A percentile compares a stretch with the other conserved stretches of the same genome.
Evolutionary conservation across 1,140 invertebrate species (phyloP).

Genomic region (Heliconius nattereri): DNA sequence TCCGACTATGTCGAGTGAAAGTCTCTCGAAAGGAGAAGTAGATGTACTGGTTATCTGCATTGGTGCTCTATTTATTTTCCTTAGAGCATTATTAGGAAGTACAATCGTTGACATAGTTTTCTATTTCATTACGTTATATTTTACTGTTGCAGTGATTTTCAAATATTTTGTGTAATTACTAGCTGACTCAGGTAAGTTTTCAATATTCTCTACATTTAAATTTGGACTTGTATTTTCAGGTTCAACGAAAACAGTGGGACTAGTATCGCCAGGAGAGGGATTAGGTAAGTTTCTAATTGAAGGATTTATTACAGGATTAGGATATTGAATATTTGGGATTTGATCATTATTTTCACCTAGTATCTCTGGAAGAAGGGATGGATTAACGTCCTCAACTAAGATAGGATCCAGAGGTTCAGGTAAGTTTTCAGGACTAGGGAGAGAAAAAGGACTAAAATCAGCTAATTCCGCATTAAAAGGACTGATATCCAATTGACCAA

Average conservation of each 20-base stretch:
- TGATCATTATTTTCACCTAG: too few species aligned
- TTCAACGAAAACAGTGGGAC: too few species aligned
- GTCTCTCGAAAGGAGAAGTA: constrained; percentile 32
- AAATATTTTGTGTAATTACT: too few species aligned
- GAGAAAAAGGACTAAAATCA: background rate
- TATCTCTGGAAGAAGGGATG: too few species aligned
- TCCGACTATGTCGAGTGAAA: constrained; percentile 32
- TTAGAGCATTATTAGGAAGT: constrained; percentile 12
- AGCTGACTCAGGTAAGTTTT: too few species aligned
- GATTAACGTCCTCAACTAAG: too few species aligned
- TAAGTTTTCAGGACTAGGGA: background rate
- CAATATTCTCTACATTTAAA: too few species aligned
- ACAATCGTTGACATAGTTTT: constrained; percentile 41
- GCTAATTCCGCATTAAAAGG: background rate
- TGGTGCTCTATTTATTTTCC: constrained; percentile 38
- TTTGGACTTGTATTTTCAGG: too few species aligned
- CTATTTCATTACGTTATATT: constrained; percentile 36
- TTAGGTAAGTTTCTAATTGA: background rate
- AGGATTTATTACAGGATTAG: too few species aligned
- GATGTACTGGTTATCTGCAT: constrained; percentile 42
- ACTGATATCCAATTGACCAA: background rate
- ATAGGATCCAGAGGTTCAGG: background rate
- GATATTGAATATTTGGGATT: background rate
- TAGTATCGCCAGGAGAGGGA: too few species aligned
- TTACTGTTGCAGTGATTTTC: too few species aligned